These are phyloP conservation scores for Pogonognathellus flavescens DNA, from an alignment of 1,140 invertebrate genomes.

Conservation along the genomic window DNA sequence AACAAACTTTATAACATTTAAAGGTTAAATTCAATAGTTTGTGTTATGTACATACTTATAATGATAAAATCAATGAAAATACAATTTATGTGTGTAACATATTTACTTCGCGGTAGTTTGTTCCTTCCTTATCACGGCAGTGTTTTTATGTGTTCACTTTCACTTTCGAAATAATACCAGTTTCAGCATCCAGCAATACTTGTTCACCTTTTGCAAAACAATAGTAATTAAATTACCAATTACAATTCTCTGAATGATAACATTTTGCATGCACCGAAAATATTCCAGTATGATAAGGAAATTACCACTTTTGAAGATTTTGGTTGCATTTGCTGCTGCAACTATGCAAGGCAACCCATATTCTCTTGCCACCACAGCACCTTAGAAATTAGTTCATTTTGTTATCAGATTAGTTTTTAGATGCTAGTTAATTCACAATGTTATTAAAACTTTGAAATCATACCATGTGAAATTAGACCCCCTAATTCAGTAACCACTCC, in stretches of 20 bases:
- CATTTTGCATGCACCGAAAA: background rate
- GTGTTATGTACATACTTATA: too few relatives aligned
- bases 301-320: slow-evolving; percentile 78
- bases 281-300: too few relatives aligned
- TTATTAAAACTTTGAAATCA: slow-evolving; percentile 57
- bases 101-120: too few relatives aligned
- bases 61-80: too few relatives aligned
- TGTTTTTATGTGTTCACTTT: background rate
- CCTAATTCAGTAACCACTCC: slow-evolving; percentile 89
- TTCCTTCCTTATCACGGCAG: slow-evolving; percentile 60
- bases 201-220: slow-evolving; percentile 56
- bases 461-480: slow-evolving; percentile 87
- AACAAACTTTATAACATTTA: too few relatives aligned
- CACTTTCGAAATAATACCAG: slow-evolving; percentile 55
- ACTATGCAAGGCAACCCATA: slow-evolving; percentile 88
- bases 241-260: too few relatives aligned
- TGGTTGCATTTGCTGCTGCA: slow-evolving; percentile 79
- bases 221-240: background rate
- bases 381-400: slow-evolving; percentile 71
- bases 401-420: too few relatives aligned
- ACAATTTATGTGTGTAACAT: too few relatives aligned
- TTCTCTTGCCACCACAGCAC: slow-evolving; percentile 89
- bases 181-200: slow-evolving; percentile 67
- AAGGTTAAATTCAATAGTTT: too few relatives aligned
- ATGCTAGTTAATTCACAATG: too few relatives aligned